Conservation (phyloP, 2,113 vertebrate genomes). For the Regulus satrapa region DNA sequence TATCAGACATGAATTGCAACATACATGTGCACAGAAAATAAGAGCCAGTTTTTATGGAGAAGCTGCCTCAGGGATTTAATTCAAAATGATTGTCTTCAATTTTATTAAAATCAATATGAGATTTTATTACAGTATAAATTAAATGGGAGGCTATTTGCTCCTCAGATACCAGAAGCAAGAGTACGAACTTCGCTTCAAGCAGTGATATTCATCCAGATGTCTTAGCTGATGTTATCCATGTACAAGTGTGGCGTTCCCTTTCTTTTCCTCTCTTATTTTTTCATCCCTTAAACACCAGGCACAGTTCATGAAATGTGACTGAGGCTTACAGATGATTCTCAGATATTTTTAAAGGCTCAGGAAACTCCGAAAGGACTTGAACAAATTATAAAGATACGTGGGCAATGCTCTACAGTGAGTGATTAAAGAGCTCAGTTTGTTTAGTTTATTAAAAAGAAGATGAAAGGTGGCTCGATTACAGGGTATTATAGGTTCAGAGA, state of each 20-base stretch:
- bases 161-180: slow-evolving; percentile 53
- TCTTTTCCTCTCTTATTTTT: not conserved
- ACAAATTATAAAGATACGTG: not conserved
- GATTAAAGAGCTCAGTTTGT: not conserved
- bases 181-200: not conserved
- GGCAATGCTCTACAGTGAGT: not conserved
- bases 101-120: slow-evolving; percentile 77
- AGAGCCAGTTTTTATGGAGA: slow-evolving; percentile 33
- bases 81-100: slow-evolving; percentile 69
- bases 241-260: not conserved
- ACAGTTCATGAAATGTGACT: not conserved
- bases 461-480: not conserved
- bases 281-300: not conserved
- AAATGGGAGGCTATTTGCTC: slow-evolving; percentile 60
- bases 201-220: slow-evolving; percentile 10
- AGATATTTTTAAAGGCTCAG: not conserved
- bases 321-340: not conserved
- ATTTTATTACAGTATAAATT: slow-evolving; percentile 74
- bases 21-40: not conserved
- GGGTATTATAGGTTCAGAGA: not conserved
- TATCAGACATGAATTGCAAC: not conserved
- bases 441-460: not conserved
- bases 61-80: slow-evolving; percentile 60
- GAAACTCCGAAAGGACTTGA: not conserved
- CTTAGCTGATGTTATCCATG: slow-evolving; percentile 13